Evolutionary conservation across 2,113 vertebrate species (phyloP), one percentile per base, ranked within the genome.

Genomic region (Macaca nemestrina): DNA sequence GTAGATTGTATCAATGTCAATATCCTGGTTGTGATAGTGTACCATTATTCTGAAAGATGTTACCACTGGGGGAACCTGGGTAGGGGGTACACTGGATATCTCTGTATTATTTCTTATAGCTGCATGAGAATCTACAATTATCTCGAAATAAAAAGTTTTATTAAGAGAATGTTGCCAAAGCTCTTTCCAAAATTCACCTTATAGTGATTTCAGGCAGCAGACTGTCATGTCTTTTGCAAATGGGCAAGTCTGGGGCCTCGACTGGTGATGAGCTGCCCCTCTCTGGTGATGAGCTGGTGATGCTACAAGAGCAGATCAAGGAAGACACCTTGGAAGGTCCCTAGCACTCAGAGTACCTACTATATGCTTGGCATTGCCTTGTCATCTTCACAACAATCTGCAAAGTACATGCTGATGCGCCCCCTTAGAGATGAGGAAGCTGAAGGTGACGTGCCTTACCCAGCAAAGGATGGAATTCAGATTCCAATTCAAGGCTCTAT

Each of bases 261-360:
- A 27, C 20, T 20, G 17, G 52, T 7, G 25, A 17, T 3, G 4
- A 9, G 18, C n/a, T 4, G 45, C 20, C 70, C 59, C 25, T 16
- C 40, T 13, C 20, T 20, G 17, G 52, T 7, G 32, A 17, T 3
- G 4, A 9, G 25, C 30, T 7, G 6, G 1, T 1, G 43, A 22
- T 3, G 32, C 17, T 50, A 13, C 3, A 30, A 30, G 18, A 55
- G 27, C 3, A 72, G 18, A 0, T 35, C 22, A 25, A 68, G 57
- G 32, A 70, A 30, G 57, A 32, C 3, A 38, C 6, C 57, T 12
- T 8, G 12, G 50, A 35, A 73, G 38, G 68, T 75, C 50, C 48
- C 8, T 14, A 0, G 48, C 8, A 2, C 43, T 12, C 11, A 11
- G 32, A 5, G 38, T 1, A 0, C 52, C n/a, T 40, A n/a, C 18